Percentiles rank a stretch among this genome's conserved stretches.
Evolutionary conservation across 2,888 invertebrate species (phyloP).

Genomic region (Lottia scabra): DNA sequence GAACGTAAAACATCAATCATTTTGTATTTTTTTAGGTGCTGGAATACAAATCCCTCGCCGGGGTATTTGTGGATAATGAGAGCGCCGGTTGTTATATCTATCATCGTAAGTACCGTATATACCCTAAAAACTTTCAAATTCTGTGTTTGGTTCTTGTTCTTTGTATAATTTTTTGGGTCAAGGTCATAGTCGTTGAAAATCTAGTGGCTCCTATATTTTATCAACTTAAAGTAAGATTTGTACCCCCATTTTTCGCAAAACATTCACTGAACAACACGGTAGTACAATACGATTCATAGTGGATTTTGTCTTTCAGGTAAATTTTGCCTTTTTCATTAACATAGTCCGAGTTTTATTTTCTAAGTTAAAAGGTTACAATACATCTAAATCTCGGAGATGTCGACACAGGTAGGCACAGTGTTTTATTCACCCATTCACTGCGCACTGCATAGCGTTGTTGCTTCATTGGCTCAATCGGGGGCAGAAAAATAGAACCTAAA

Average conservation of each 20-base stretch:
- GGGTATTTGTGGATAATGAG: constrained; percentile 74
- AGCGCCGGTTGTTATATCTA: constrained; percentile 75
- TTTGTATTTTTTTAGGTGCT: constrained; percentile 71
- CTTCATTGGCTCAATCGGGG: too few species aligned
- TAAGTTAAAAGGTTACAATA: constrained; percentile 62
- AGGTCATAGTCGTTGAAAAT: too few species aligned
- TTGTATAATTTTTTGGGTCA: too few species aligned
- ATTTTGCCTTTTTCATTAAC: constrained; percentile 77
- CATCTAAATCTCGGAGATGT: constrained; percentile 70
- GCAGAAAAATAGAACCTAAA: too few species aligned
- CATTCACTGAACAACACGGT: neutral
- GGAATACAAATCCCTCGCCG: constrained; percentile 74
- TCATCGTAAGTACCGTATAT: constrained; percentile 72
- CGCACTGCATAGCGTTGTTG: too few species aligned
- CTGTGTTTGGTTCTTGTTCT: too few species aligned
- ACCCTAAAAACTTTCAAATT: too few species aligned
- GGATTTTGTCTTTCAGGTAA: constrained; percentile 72
- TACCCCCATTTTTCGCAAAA: too few species aligned
- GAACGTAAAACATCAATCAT: neutral
- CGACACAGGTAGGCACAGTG: constrained; percentile 69
- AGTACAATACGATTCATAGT: neutral
- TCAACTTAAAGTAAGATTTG: too few species aligned
- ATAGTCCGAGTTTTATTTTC: constrained; percentile 76
- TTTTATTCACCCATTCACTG: neutral
- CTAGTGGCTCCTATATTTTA: too few species aligned